Evolutionary conservation across 1,140 invertebrate genomes (phyloP), one percentile per base, ranked within the genome.

Genomic region (Mya arenaria): DNA sequence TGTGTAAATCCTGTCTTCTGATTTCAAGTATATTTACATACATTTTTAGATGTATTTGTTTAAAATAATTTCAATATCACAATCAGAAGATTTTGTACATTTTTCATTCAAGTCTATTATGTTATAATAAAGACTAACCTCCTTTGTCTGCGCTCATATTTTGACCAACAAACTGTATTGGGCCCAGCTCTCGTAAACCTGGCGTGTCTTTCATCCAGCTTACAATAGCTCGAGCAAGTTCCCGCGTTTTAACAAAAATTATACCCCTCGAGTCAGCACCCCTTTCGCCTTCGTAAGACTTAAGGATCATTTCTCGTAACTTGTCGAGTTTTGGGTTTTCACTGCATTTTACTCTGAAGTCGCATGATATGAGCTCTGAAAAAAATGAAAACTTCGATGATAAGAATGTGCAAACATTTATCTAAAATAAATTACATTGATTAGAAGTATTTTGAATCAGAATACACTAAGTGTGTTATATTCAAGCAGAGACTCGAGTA

Each of bases 241-340:
- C 86, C 56, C 87, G 72, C 19, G 87, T 88, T 58, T 88, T 86
- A 28, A 85, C 85, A 66, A 88, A 88, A 4, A 88, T 66, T 19
- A 88, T 88, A 28, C 84, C 82, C 5, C 86, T 41, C 23, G 77
- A 81, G 23, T 81, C 48, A 6, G 44, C 74, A 62, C 73, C 77
- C 32, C 48, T 62, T 48, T 80, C 52, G 2, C 63, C 52, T 34
- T 71, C 39, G 37, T 81, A 84, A 2, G 81, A 63, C 37, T 84
- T 62, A 19, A 60, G 41, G 13, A 88, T 84, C 66, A 82, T 80
- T n/a, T 82, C 41, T 30, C 68, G 30, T 37, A 88, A 62, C 25
- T 30, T 62, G 19, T 83, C 72, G 1, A 88, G 68, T 58, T 86
- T 87, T 19, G 87, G 87, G 82, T 88, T 88, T 4, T 48, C 44